Evolutionary conservation across 1,140 invertebrate species (phyloP).

Genomic region (Drosophila biarmipes): DNA sequence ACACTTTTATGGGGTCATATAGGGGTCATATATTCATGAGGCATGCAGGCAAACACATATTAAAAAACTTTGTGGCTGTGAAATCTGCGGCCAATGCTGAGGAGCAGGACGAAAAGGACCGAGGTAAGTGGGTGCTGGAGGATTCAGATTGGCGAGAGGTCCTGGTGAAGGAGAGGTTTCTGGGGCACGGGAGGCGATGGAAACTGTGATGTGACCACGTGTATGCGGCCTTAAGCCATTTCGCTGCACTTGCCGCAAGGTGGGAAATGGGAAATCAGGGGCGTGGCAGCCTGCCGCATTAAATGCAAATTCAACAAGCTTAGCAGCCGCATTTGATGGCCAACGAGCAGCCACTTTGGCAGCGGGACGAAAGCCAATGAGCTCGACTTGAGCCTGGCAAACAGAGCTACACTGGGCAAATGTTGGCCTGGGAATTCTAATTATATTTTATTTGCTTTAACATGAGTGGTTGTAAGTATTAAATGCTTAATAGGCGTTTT

Average conservation of each 20-base stretch:
- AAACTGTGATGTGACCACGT: constrained; percentile 46
- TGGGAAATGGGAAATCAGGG: constrained; percentile 12
- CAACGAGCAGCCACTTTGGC: constrained; percentile 16
- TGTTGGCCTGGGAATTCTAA: too few relatives aligned
- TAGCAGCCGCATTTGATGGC: constrained; percentile 39
- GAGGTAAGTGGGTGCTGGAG: not conserved
- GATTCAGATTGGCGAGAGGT: constrained; percentile 12
- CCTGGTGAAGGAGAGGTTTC: not conserved
- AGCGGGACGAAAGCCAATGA: constrained; percentile 28
- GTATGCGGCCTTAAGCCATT: constrained; percentile 48
- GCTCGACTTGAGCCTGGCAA: constrained; percentile 23
- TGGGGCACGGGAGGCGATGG: not conserved
- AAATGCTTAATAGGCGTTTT: not conserved
- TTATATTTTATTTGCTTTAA: not conserved
- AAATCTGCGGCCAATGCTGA: constrained; percentile 50
- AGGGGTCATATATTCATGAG: constrained; percentile 46
- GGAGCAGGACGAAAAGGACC: not conserved
- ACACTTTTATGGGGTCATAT: constrained; percentile 11
- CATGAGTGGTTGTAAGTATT: not conserved
- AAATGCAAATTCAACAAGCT: constrained; percentile 57
- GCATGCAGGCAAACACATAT: constrained; percentile 46
- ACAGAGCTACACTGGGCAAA: constrained; percentile 1
- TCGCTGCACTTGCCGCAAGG: constrained; percentile 45
- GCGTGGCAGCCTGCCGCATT: constrained; percentile 23
- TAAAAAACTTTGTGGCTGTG: constrained; percentile 58